Conservation (phyloP, 2,113 vertebrate species). For the Clarias magur region DNA sequence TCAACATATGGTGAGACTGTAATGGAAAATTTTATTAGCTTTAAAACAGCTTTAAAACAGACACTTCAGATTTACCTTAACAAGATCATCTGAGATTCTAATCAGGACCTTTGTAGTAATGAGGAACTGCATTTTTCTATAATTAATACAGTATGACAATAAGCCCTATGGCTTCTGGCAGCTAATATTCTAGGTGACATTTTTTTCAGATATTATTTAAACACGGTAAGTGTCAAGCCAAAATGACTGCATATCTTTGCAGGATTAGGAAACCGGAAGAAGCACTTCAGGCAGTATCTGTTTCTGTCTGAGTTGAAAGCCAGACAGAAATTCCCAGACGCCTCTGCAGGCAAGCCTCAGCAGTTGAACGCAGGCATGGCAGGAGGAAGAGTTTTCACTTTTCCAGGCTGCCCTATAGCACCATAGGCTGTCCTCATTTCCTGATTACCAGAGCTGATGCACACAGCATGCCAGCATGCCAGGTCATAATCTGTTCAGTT, state of each 20-base stretch:
- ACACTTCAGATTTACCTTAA: neutral
- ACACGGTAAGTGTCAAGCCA: neutral
- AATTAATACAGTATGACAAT: conserved; percentile 9
- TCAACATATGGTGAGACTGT: neutral
- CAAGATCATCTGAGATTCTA: neutral
- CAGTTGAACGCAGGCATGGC: conserved; percentile 1
- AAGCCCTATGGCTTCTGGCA: conserved; percentile 25
- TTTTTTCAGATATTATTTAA: conserved; percentile 20
- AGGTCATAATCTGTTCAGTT: neutral
- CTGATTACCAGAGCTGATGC: conserved; percentile 2
- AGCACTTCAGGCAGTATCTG: conserved; percentile 21
- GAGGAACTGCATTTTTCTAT: neutral
- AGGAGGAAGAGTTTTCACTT: neutral
- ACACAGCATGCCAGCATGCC: neutral
- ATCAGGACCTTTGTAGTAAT: neutral
- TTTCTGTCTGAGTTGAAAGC: conserved; percentile 19
- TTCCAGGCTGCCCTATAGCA: neutral
- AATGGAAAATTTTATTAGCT: neutral
- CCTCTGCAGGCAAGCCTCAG: neutral
- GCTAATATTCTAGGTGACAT: conserved; percentile 7
- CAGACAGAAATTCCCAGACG: conserved; percentile 14
- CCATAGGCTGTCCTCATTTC: neutral
- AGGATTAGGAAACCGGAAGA: conserved; percentile 27
- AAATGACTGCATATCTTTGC: conserved; percentile 22
- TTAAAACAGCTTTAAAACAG: neutral